Evolutionary conservation across 2,888 invertebrate genomes (phyloP).

Genomic region (Alentia gelatinosa): DNA sequence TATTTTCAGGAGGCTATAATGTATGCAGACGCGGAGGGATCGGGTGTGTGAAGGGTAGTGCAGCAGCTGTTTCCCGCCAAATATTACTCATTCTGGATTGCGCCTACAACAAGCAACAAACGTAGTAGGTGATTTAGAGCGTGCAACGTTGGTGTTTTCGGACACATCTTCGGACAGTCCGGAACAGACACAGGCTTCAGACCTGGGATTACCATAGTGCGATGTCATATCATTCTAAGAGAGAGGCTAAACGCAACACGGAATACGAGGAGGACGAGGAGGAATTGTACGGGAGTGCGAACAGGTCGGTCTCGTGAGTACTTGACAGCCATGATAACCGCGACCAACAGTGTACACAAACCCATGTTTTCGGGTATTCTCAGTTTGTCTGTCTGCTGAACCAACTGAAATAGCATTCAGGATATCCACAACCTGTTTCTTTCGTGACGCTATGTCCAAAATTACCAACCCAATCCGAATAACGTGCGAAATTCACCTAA

Average conservation of each 20-base stretch:
- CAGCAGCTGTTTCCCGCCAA: constrained; percentile 79
- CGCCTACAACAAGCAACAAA: constrained; percentile 34
- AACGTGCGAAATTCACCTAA: background rate
- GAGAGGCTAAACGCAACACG: background rate
- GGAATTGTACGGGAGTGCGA: background rate
- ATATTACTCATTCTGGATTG: constrained; percentile 77
- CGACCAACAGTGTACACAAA: background rate
- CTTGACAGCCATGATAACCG: constrained; percentile 4
- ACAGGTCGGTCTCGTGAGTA: background rate
- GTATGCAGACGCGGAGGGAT: constrained; percentile 52
- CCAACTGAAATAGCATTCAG: background rate
- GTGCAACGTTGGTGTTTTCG: constrained; percentile 51
- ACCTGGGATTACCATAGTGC: constrained; percentile 22
- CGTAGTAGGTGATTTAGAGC: constrained; percentile 52
- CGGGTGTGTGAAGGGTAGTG: background rate
- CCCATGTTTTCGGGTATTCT: background rate
- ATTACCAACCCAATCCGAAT: background rate
- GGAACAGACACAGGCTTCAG: background rate
- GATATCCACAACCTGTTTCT: background rate
- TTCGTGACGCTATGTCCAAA: background rate
- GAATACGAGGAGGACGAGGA: background rate
- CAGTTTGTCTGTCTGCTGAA: background rate
- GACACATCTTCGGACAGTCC: constrained; percentile 34
- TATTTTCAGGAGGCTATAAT: background rate
- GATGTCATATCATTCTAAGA: constrained; percentile 12